Evolutionary conservation across 2,797 vertebrate genomes (phyloP).

Genomic region (Ptychadena robeensis): DNA sequence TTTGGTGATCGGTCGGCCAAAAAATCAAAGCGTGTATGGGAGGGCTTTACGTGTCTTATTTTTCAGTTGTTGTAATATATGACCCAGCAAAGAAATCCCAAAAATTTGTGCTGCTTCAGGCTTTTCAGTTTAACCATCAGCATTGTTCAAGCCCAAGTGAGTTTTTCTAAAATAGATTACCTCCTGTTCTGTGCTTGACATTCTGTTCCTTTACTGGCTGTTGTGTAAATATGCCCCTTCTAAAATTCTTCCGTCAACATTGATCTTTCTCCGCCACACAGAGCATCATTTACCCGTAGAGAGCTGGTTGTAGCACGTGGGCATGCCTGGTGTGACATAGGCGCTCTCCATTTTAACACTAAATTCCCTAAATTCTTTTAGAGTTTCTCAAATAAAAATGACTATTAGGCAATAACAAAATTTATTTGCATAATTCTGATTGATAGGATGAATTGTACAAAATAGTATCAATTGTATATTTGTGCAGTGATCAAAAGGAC

Average conservation of each 20-base stretch:
- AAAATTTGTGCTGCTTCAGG: not conserved
- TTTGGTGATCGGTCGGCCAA: no score
- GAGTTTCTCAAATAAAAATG: no score
- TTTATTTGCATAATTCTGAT: no score
- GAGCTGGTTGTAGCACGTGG: not conserved
- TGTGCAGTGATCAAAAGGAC: no score
- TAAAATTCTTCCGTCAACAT: constrained; percentile 69
- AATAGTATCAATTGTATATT: no score
- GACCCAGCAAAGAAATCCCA: not conserved
- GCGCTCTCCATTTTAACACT: not conserved
- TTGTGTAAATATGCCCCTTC: constrained; percentile 71
- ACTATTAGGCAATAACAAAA: no score
- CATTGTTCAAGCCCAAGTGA: not conserved
- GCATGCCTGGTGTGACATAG: constrained; percentile 10
- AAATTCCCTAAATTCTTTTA: not conserved
- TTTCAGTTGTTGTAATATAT: not conserved
- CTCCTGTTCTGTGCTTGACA: not conserved
- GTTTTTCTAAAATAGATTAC: not conserved
- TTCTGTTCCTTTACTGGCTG: not conserved
- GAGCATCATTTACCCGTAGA: constrained; percentile 51
- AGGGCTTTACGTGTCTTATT: no score
- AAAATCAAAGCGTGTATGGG: no score
- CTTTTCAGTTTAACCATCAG: not conserved
- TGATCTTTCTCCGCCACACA: constrained; percentile 64
- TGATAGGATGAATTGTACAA: no score